phyloP scores from a whole-genome alignment of 2,113 vertebrate genomes.

The Etheostoma spectabile region DNA sequence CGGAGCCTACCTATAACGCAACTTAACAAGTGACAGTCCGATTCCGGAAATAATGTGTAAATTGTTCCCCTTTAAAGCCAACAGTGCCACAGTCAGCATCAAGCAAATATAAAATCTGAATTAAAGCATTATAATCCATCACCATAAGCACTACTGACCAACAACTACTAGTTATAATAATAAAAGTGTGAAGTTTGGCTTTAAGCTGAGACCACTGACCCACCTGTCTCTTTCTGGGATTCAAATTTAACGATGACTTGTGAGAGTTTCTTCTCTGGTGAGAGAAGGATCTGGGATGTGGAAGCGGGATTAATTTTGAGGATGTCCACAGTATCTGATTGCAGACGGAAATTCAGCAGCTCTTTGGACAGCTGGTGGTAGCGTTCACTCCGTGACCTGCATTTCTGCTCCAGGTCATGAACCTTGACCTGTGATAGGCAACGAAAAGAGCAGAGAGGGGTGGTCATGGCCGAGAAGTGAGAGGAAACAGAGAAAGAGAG shows the following conservation, averaged over 20 bases:
- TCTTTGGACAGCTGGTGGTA: constrained; percentile 91
- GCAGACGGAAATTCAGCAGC: constrained; percentile 88
- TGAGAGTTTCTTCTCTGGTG: constrained; percentile 76
- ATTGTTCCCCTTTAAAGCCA: neutral
- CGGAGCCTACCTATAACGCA: too few relatives aligned
- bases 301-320: constrained; percentile 62
- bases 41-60: too few relatives aligned
- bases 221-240: constrained; percentile 68
- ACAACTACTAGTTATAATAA: neutral
- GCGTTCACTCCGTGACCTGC: constrained; percentile 90
- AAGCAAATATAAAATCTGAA: neutral
- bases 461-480: neutral
- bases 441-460: constrained; percentile 6
- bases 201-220: constrained; percentile 14
- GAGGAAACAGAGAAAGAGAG: neutral
- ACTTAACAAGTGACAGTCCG: too few relatives aligned
- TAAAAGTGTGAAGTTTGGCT: neutral
- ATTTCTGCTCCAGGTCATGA: constrained; percentile 92
- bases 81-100: neutral
- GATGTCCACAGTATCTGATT: constrained; percentile 84
- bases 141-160: neutral
- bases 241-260: constrained; percentile 84
- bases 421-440: constrained; percentile 88
- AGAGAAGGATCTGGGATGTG: constrained; percentile 49
- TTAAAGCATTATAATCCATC: neutral